Evolutionary conservation across 1,140 invertebrate genomes (phyloP).

Genomic region (Heliconius eleuchia): DNA sequence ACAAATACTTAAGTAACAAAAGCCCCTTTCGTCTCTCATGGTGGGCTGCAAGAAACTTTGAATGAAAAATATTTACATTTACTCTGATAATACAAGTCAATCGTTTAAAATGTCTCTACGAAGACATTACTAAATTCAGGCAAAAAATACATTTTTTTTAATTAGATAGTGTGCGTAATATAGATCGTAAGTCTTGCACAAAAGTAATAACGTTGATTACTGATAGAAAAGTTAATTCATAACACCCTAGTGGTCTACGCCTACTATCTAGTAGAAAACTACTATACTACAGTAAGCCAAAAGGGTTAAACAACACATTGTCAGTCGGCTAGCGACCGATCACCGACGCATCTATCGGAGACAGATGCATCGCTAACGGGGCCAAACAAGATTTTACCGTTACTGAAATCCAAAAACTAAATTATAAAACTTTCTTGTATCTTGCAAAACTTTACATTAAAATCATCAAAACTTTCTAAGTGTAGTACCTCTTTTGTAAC

Average conservation of each 20-base stretch:
- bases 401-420: constrained; percentile 81
- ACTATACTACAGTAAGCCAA: constrained; percentile 78
- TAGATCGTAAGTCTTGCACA: constrained; percentile 78
- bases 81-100: constrained; percentile 72
- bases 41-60: constrained; percentile 67
- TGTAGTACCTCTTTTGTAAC: constrained; percentile 92
- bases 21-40: constrained; percentile 72
- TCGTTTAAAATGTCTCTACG: constrained; percentile 75
- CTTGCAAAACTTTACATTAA: constrained; percentile 81
- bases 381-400: constrained; percentile 80
- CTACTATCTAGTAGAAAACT: constrained; percentile 77
- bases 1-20: constrained; percentile 71
- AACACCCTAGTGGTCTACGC: constrained; percentile 81
- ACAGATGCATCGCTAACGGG: constrained; percentile 82
- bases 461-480: constrained; percentile 81
- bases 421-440: constrained; percentile 79
- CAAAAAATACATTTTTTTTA: constrained; percentile 65
- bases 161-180: constrained; percentile 75
- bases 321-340: constrained; percentile 58
- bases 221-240: constrained; percentile 77
- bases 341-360: constrained; percentile 71
- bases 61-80: constrained; percentile 79
- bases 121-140: constrained; percentile 79
- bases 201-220: constrained; percentile 75
- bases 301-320: constrained; percentile 74